phyloP scores from a whole-genome alignment of 64 coral and sea anemone genomes.

The Catalaphyllia jardinei region DNA sequence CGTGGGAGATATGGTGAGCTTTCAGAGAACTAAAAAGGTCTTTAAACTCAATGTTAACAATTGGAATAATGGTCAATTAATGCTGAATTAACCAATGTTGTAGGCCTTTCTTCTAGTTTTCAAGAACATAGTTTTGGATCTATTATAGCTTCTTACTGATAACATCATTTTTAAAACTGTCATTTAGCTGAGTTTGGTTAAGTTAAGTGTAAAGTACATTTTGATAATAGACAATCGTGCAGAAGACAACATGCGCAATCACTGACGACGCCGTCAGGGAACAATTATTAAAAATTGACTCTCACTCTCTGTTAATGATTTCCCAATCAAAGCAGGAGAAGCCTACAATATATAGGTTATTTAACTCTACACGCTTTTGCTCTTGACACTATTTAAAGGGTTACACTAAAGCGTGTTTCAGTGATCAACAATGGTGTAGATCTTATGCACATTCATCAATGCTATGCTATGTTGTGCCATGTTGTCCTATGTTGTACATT shows the following conservation, averaged over 20 bases:
- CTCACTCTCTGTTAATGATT: too few species aligned
- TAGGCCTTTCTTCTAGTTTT: too few species aligned
- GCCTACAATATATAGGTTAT: too few species aligned
- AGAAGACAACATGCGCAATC: background rate
- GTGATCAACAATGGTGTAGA: conserved; percentile 7
- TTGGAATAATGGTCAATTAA: too few species aligned
- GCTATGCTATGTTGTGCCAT: too few species aligned
- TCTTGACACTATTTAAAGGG: background rate
- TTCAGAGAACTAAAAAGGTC: conserved; percentile 27
- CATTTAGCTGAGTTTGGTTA: too few species aligned
- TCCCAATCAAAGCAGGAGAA: conserved; percentile 7
- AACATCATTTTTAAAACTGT: background rate
- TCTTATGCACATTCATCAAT: background rate
- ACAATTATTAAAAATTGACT: conserved; percentile 23
- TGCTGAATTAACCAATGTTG: too few species aligned
- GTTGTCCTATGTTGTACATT: too few species aligned
- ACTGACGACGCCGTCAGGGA: conserved; percentile 20
- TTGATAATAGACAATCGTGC: background rate
- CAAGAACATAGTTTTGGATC: background rate
- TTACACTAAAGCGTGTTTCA: background rate
- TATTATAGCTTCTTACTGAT: background rate
- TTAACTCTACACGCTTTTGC: conserved; percentile 10
- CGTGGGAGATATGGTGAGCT: too few species aligned
- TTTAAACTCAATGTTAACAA: too few species aligned
- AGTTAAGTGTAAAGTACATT: background rate